Evolutionary conservation across 1,140 invertebrate genomes (phyloP).

Genomic region (Maniola jurtina): DNA sequence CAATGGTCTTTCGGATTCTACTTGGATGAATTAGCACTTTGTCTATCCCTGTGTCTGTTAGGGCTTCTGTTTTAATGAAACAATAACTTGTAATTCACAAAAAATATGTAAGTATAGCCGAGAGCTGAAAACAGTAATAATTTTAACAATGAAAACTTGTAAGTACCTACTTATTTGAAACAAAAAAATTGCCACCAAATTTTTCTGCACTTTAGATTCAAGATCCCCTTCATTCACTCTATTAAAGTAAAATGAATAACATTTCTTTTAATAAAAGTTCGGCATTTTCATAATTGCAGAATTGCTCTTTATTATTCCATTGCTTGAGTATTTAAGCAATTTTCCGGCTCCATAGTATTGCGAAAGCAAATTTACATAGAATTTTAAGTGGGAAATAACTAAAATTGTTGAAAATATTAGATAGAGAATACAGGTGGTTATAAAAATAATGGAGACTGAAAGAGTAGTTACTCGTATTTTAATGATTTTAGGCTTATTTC

Average conservation of each 20-base stretch:
- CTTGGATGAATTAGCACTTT: no score
- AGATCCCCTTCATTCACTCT: constrained; percentile 6
- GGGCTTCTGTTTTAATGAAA: no score
- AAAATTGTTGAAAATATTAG: constrained; percentile 3
- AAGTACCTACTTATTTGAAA: background rate
- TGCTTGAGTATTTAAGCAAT: constrained; percentile 10
- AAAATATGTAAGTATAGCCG: no score
- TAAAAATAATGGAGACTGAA: background rate
- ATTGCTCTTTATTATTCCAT: constrained; percentile 16
- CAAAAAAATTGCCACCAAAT: background rate
- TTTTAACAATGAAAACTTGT: background rate
- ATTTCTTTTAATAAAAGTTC: constrained; percentile 14
- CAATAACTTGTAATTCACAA: no score
- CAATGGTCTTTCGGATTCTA: no score
- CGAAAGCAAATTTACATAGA: constrained; percentile 12
- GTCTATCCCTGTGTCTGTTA: no score
- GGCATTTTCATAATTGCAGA: constrained; percentile 13
- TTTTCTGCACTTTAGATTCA: constrained; percentile 9
- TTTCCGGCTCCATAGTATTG: constrained; percentile 9
- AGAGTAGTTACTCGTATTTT: no score
- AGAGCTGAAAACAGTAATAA: background rate
- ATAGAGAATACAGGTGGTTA: background rate
- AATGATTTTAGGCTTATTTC: no score
- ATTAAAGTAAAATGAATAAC: constrained; percentile 10
- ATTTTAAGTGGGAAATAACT: constrained; percentile 8